Conservation (phyloP, 2,797 vertebrate species). For the Pristis pectinata region DNA sequence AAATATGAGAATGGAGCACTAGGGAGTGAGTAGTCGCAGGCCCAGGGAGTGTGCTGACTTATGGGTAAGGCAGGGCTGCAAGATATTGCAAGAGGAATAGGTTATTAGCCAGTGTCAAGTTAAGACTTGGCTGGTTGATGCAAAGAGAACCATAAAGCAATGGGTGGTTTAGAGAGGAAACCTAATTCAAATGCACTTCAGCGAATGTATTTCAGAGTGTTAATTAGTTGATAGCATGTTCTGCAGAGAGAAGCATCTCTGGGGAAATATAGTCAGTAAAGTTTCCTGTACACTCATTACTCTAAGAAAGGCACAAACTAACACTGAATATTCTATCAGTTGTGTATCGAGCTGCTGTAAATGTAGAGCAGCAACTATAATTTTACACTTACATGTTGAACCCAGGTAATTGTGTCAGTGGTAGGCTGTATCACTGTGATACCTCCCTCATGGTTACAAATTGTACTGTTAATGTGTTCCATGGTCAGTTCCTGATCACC, state of each 20-base stretch:
- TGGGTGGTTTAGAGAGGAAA: neutral
- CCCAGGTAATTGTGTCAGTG: no score
- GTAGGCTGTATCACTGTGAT: no score
- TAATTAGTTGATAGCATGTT: neutral
- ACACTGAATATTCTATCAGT: no score
- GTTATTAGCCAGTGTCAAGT: no score
- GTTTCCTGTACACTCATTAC: neutral
- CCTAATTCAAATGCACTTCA: neutral
- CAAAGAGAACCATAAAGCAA: neutral
- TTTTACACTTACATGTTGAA: no score
- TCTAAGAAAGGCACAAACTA: neutral
- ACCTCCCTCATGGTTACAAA: no score
- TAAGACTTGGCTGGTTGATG: no score
- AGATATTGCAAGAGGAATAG: neutral
- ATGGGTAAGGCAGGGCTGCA: neutral
- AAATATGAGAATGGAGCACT: neutral
- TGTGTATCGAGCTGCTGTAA: no score
- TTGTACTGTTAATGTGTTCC: no score
- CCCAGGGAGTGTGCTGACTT: neutral
- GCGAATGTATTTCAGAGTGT: neutral
- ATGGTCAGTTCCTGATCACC: no score
- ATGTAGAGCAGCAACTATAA: no score
- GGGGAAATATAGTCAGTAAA: neutral
- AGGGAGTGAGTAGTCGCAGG: neutral
- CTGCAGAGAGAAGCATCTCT: neutral